These are phyloP conservation scores for Rhogogaster chlorosoma DNA, from an alignment of 2,888 invertebrate genomes.

Conservation along the genomic window DNA sequence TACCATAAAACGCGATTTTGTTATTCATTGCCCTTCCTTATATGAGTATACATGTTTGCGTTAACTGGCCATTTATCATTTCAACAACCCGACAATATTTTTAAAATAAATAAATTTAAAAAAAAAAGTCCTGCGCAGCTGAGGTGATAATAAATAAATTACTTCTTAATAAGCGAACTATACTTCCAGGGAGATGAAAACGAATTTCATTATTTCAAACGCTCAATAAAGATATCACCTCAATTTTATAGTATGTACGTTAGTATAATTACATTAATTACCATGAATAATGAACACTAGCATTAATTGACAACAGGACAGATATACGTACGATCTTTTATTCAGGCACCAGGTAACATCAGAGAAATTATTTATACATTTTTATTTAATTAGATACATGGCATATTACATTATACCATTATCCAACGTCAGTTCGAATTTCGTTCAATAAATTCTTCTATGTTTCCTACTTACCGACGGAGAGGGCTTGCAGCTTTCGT, in stretches of 20 bases:
- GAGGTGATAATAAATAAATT: neutral
- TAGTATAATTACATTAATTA: neutral
- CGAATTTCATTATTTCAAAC: too few species aligned
- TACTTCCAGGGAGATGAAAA: neutral
- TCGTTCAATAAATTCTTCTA: neutral
- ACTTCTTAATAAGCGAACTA: neutral
- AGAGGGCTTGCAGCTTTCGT: neutral
- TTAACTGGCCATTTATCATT: neutral
- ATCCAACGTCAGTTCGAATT: neutral
- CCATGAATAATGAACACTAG: neutral
- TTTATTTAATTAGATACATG: neutral
- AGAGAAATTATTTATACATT: neutral
- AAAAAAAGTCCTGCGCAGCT: neutral
- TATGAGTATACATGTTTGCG: neutral
- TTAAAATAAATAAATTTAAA: neutral
- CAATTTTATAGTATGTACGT: neutral
- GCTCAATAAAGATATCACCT: neutral
- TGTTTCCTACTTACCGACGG: neutral
- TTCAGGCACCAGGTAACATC: neutral
- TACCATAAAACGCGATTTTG: neutral
- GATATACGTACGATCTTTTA: neutral
- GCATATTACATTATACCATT: neutral
- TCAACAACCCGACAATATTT: neutral
- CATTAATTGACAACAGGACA: neutral
- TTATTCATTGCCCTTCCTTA: slow-evolving; percentile 24